Percentiles rank a stretch among this genome's conserved stretches.
phyloP scores from a whole-genome alignment of 2,888 invertebrate species.

The Lycocerus yunnanus region DNA sequence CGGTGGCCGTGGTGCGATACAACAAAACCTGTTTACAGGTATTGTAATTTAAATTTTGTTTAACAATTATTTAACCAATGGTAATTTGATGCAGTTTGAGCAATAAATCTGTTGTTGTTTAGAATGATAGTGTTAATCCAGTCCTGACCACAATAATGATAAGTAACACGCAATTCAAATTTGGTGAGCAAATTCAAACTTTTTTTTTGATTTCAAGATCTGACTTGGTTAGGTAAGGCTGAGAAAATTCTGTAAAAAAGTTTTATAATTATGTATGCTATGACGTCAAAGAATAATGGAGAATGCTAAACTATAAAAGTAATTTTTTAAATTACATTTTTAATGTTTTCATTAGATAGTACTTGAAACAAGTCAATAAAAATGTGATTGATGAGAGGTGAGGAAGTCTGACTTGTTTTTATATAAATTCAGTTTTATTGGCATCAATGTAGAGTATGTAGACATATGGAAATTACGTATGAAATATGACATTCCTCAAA shows the following conservation, averaged over 20 bases:
- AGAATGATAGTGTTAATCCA: neutral
- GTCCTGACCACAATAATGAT: neutral
- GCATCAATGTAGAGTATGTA: too few species aligned
- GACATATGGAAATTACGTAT: too few species aligned
- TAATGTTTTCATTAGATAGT: neutral
- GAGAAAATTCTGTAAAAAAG: too few species aligned
- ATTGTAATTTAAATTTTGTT: conserved; percentile 37
- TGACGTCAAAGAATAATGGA: neutral
- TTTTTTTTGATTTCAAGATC: neutral
- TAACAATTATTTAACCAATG: neutral
- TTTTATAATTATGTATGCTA: too few species aligned
- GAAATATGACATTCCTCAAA: too few species aligned
- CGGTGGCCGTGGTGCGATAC: conserved; percentile 66
- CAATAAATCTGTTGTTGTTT: neutral
- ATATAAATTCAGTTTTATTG: too few species aligned
- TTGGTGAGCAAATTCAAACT: neutral
- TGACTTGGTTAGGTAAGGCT: neutral
- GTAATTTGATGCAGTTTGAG: neutral
- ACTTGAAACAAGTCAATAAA: neutral
- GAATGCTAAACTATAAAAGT: neutral
- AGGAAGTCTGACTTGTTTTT: neutral
- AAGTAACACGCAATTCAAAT: neutral
- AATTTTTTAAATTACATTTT: neutral
- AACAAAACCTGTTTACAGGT: conserved; percentile 64
- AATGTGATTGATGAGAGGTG: neutral